Evolutionary conservation across 1,140 invertebrate species (phyloP).

Genomic region (Metaphire vulgaris): DNA sequence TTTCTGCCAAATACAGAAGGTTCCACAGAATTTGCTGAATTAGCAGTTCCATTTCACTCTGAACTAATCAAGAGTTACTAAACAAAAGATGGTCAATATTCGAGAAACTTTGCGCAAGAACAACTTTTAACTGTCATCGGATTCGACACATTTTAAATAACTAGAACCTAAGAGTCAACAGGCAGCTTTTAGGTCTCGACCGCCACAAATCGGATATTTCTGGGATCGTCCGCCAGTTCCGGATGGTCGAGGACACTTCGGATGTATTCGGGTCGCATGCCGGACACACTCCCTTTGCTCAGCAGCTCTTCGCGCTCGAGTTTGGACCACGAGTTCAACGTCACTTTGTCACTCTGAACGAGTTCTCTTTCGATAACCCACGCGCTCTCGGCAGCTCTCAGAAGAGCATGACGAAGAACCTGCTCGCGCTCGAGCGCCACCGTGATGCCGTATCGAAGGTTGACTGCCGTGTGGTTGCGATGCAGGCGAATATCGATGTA

Average conservation of each 20-base stretch:
- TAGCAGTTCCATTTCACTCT: too few relatives aligned
- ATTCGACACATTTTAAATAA: too few relatives aligned
- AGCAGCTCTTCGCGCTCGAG: slow-evolving; percentile 84
- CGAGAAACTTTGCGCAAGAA: too few relatives aligned
- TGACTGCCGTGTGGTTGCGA: slow-evolving; percentile 77
- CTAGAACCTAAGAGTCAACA: too few relatives aligned
- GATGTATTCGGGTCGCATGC: slow-evolving; percentile 81
- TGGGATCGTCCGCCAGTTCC: slow-evolving; percentile 86
- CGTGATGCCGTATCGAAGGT: slow-evolving; percentile 85
- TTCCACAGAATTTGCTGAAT: too few relatives aligned
- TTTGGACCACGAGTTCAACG: slow-evolving; percentile 55
- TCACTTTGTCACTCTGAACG: slow-evolving; percentile 63
- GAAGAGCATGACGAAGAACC: slow-evolving; percentile 77
- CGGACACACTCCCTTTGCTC: slow-evolving; percentile 74
- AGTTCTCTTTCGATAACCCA: slow-evolving; percentile 85
- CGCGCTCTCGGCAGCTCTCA: slow-evolving; percentile 75
- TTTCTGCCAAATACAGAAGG: too few relatives aligned
- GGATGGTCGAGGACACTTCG: slow-evolving; percentile 83
- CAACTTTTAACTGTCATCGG: too few relatives aligned
- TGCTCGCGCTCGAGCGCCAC: slow-evolving; percentile 78
- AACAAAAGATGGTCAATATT: too few relatives aligned
- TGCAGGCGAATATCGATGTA: slow-evolving; percentile 68
- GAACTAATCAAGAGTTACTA: too few relatives aligned
- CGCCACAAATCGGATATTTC: slow-evolving; percentile 65
- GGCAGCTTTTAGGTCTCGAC: too few relatives aligned